Base-by-base conservation (phyloP, 53 echinoderm and acorn worm species). In the Apostichopus leukothele region DNA sequence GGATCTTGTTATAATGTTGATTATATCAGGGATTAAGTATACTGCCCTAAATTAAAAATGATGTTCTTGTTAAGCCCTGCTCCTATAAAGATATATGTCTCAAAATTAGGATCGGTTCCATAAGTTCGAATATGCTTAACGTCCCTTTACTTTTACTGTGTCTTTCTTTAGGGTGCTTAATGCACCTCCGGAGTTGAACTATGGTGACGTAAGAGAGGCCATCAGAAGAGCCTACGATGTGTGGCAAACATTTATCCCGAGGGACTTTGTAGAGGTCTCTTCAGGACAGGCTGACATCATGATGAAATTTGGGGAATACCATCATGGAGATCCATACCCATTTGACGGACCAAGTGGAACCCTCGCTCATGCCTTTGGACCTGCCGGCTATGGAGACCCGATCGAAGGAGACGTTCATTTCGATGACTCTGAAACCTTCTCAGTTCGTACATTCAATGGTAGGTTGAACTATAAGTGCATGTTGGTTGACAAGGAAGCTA, bases 361-460 rank as follows among this genome's bases (percentile, higher is more conserved):
- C 1, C 75, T 95, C 5, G 97, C 97, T 7, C 97, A 97, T 73
- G 97, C 97, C 21, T 97, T 91, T 86, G 84, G 91, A 6, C 95
- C 97, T 0, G 67, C 90, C 67, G 89, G 79, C 39, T 88, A 81
- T 55, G 86, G 84, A 26, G 95, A 90, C 8, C 93, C 93, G 1
- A 71, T 96, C 3, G 96, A 94, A 23, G 97, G 97, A 2, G 97
- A 97, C 75, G 91, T 95, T 13, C 97, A 97, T 60, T 97, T 97
- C 60, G 97, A 97, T 71, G 97, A 95, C 71, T 92, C 89, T 10
- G 97, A 97, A 78, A 53, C 66, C 0, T 95, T 90, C 51, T 91
- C 95, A 2, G 26, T 88, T 50, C 39, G 84, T 5, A 86, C 90
- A 52, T 94, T 90, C 52, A 14, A 87, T 4, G 95, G 97, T 97